Conservation (phyloP, 2,888 invertebrate species). For the Tanypteryx hageni region DNA sequence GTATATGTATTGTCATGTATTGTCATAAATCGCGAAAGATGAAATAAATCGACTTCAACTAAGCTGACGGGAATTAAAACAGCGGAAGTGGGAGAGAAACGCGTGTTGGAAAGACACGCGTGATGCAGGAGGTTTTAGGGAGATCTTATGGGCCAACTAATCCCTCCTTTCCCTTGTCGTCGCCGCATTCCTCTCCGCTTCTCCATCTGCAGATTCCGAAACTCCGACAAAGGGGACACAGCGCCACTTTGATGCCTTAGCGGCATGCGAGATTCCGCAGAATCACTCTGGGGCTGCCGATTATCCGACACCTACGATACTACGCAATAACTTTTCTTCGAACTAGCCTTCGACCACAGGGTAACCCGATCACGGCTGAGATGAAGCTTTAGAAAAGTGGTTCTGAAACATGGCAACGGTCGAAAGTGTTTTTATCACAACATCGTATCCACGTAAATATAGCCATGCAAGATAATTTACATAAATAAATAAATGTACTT, state of each 20-base stretch:
- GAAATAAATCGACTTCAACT: too few relatives aligned
- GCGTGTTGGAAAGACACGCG: background rate
- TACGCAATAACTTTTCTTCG: background rate
- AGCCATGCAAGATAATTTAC: too few relatives aligned
- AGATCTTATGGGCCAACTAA: background rate
- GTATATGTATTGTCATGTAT: too few relatives aligned
- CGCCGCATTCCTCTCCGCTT: background rate
- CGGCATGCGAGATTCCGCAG: background rate
- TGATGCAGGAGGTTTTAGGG: background rate
- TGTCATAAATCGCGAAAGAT: too few relatives aligned
- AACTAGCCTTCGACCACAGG: too few relatives aligned
- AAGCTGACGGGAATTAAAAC: too few relatives aligned
- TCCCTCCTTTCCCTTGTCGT: background rate
- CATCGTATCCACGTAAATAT: too few relatives aligned
- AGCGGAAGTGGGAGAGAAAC: background rate
- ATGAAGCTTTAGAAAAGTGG: too few relatives aligned
- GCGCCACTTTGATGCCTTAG: constrained; percentile 18
- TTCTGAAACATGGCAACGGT: too few relatives aligned
- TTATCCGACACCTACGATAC: background rate
- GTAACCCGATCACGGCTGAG: too few relatives aligned
- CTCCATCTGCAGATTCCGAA: constrained; percentile 13
- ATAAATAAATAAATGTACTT: too few relatives aligned
- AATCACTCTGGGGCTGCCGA: background rate
- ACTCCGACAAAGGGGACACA: background rate
- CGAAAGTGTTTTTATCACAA: too few relatives aligned